Evolutionary conservation across 2,113 vertebrate genomes (phyloP).

Genomic region (Neotragus pygmaeus): DNA sequence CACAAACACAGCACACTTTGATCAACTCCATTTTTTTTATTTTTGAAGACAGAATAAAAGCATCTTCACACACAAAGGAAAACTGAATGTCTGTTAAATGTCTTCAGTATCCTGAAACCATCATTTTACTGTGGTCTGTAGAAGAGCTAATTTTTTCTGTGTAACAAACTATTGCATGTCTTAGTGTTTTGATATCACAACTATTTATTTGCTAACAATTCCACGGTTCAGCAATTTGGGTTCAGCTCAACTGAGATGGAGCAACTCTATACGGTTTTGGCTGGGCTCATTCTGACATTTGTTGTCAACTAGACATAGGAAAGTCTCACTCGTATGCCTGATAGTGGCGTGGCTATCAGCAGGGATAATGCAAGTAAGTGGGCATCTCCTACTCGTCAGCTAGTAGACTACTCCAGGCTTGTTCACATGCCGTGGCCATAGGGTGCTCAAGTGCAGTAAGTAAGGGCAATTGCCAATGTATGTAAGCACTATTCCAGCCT

Average conservation of each 20-base stretch:
- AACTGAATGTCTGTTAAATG: background rate
- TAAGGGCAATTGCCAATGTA: accelerated
- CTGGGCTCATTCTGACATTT: background rate
- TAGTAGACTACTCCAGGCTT: background rate
- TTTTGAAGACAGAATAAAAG: background rate
- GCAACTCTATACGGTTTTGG: accelerated
- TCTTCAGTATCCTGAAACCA: background rate
- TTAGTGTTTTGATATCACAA: background rate
- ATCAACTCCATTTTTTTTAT: background rate
- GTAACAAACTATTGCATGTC: background rate
- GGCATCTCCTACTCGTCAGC: background rate
- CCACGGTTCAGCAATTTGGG: background rate
- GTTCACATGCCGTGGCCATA: accelerated
- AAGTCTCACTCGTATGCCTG: background rate
- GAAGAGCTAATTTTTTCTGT: background rate
- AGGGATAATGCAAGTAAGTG: background rate
- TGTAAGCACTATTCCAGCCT: background rate
- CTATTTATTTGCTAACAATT: background rate
- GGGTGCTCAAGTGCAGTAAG: accelerated
- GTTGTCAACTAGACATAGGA: background rate
- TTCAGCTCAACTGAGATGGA: background rate
- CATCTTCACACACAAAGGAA: background rate
- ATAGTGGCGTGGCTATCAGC: accelerated
- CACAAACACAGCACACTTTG: background rate
- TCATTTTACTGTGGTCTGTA: background rate